Base-by-base conservation (phyloP, 1,140 invertebrate genomes). In the Trichonephila inaurata region DNA sequence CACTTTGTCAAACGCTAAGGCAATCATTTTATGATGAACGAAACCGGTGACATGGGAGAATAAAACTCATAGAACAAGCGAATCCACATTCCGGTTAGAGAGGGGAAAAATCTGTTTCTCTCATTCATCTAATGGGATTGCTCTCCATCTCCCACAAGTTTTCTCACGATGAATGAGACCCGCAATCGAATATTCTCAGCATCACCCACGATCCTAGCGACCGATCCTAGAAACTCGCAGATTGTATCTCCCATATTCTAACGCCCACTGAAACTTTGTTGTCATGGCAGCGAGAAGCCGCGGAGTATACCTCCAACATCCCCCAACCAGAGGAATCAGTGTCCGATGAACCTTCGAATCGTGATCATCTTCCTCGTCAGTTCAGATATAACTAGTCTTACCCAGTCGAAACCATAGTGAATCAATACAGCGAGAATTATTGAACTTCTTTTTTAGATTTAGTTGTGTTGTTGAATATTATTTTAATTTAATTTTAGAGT, bases 191-290 rank as follows among this genome's bases (percentile, higher is more conserved):
- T 7, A 18, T 19, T 77, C 72, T 12, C 28, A 2, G 51, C 21
- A 33, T 40, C 61, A 33, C 44, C n/a, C 64, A 40, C 89, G 69
- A 72, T 33, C 87, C 87, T 51, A 89, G 87, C 61, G 87, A 33
- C n/a, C 16, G 44, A 77, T 58, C 87, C 87, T 64, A 18, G 64
- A 89, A 69, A 51, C 64, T 66, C 21, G 2, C 40, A 24, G n/a
- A 89, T 62, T 72, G 33, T 72, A 51, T 51, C 28, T 40, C 33
- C 62, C 85, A 77, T 77, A 77, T 28, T 40, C 19, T 28, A 24
- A 61, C 91, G 85, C 91, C 91, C 91, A 92, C 91, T 87, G 83
- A 85, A 92, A 92, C 82, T 87, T 87, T 64, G 91, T 92, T 21
- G 8, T 51, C 58, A 87, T 87, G 66, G 61, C 44, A 33, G 87